These are phyloP conservation scores for Rosalia funebris DNA, from an alignment of 2,888 invertebrate genomes.

Conservation along the genomic window DNA sequence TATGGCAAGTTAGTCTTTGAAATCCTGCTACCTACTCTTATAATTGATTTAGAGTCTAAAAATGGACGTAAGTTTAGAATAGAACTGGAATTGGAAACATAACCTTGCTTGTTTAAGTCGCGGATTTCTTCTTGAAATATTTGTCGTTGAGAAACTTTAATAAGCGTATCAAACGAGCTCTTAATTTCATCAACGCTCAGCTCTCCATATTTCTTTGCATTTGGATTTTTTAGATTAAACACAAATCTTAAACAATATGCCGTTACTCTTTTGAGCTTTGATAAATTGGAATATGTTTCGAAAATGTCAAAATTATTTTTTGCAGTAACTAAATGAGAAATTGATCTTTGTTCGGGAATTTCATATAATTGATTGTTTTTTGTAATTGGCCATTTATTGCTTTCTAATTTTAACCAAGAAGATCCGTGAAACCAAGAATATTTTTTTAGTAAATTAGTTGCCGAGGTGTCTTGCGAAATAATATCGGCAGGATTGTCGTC, in stretches of 20 bases:
- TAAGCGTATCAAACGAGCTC: neutral
- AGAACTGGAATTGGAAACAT: constrained; percentile 5
- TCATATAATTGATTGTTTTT: neutral
- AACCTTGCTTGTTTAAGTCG: neutral
- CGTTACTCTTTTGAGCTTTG: constrained; percentile 7
- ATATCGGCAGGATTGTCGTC: neutral
- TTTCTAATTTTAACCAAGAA: constrained; percentile 3
- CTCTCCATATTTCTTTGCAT: neutral
- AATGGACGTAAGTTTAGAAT: constrained; percentile 4
- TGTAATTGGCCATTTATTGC: neutral
- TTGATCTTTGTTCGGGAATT: constrained; percentile 1
- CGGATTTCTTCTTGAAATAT: constrained; percentile 1
- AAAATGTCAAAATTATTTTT: constrained; percentile 4
- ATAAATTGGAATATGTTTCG: neutral
- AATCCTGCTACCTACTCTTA: neutral
- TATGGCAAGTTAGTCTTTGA: neutral
- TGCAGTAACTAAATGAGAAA: neutral
- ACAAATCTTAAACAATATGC: constrained; percentile 9
- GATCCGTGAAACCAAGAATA: constrained; percentile 24
- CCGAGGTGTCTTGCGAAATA: constrained; percentile 1
- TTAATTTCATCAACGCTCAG: constrained; percentile 1
- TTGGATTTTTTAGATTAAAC: constrained; percentile 9
- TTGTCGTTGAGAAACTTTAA: constrained; percentile 1
- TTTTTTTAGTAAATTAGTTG: constrained; percentile 13
- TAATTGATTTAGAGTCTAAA: neutral